Evolutionary conservation across 2,797 vertebrate genomes (phyloP).

Genomic region (Tachyglossus aculeatus): DNA sequence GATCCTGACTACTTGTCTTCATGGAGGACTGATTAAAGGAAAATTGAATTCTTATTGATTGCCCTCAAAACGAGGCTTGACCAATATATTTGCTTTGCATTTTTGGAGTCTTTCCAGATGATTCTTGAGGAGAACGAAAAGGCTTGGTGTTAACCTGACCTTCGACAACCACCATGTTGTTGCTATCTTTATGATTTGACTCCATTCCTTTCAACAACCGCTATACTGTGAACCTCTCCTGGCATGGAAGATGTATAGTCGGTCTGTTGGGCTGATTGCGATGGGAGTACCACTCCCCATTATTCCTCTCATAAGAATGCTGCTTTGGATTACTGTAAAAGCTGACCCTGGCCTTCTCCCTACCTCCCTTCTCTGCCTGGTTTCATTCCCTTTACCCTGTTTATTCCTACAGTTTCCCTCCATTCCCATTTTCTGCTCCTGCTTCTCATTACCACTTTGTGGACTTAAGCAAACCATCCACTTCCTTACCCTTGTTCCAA

Average conservation of each 20-base stretch:
- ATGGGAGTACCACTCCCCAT: neutral
- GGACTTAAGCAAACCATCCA: neutral
- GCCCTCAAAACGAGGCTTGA: conserved; percentile 11
- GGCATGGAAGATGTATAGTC: neutral
- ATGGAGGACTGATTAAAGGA: conserved; percentile 14
- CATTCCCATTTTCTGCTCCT: neutral
- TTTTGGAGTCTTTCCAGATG: conserved; percentile 1
- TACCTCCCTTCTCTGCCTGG: neutral
- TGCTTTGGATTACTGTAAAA: neutral
- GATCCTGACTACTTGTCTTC: conserved; percentile 28
- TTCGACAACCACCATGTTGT: neutral
- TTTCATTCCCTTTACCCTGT: neutral
- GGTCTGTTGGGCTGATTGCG: neutral
- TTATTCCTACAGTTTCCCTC: neutral
- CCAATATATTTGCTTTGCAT: conserved; percentile 13
- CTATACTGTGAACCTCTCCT: neutral
- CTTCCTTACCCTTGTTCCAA: neutral
- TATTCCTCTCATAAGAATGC: neutral
- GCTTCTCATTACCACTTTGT: no score
- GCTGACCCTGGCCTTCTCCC: neutral
- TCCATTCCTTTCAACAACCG: conserved; percentile 32
- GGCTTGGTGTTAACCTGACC: neutral
- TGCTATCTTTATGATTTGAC: conserved; percentile 19
- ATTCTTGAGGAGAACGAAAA: conserved; percentile 29
- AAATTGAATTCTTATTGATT: conserved; percentile 19